Evolutionary conservation across 1,140 invertebrate species (phyloP).

Genomic region (Drosophila bipectinata): DNA sequence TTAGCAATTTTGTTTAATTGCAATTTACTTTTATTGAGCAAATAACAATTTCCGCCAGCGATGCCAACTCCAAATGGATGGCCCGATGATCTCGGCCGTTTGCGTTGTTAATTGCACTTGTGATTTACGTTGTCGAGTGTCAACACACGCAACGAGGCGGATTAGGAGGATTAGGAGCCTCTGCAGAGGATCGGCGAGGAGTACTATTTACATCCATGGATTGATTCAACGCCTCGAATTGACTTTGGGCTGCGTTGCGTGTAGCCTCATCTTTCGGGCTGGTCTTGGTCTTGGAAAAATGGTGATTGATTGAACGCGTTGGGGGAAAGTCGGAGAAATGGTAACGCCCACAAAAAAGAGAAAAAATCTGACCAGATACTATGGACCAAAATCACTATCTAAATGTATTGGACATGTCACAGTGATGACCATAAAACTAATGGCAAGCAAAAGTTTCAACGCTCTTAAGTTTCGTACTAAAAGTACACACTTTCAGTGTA

Average conservation of each 20-base stretch:
- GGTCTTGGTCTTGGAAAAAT: slow-evolving; percentile 25
- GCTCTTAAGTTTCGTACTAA: slow-evolving; percentile 22
- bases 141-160: slow-evolving; percentile 67
- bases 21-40: slow-evolving; percentile 80
- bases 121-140: slow-evolving; percentile 77
- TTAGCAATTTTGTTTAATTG: slow-evolving; percentile 81
- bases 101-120: slow-evolving; percentile 77
- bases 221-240: slow-evolving; percentile 42
- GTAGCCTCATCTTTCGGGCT: slow-evolving; percentile 12
- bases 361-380: slow-evolving; percentile 9
- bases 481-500: slow-evolving; percentile 44
- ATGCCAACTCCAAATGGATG: slow-evolving; percentile 51
- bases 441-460: slow-evolving; percentile 41
- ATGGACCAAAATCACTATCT: slow-evolving; percentile 50
- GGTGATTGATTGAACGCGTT: slow-evolving; percentile 48
- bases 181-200: slow-evolving; percentile 4
- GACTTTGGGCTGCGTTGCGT: slow-evolving; percentile 40
- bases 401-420: slow-evolving; percentile 77
- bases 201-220: slow-evolving; percentile 23
- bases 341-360: slow-evolving; percentile 37
- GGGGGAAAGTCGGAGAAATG: slow-evolving; percentile 61
- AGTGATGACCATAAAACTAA: slow-evolving; percentile 67
- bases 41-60: slow-evolving; percentile 74
- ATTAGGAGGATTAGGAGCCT: neutral
- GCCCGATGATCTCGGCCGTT: slow-evolving; percentile 54